Base-by-base conservation (phyloP, 2,113 vertebrate genomes). In the Boulengeromyrus knoepffleri region DNA sequence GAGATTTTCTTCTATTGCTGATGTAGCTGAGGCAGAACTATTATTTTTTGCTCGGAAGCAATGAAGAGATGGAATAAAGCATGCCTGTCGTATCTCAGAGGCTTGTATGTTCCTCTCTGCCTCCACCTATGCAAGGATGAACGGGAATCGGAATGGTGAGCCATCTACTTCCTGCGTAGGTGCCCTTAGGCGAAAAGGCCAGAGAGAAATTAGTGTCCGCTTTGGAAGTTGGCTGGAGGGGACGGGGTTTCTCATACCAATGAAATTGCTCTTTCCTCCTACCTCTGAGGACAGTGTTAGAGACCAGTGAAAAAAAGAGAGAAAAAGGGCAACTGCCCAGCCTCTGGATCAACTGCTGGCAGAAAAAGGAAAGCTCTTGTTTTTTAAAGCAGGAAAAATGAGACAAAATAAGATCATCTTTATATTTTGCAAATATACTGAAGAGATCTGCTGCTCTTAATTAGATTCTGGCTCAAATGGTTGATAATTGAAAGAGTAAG, bases 21-120 rank as follows among this genome's bases (percentile, higher is more conserved):
- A 90, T 93, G 92, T 90, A 93, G 93, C 88, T 80, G 39, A 56
- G 92, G 92, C 92, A 91, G 91, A 91, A 92, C 92, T 92, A 91
- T 93, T 93, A 94, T 94, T 94, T 80, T 93, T 92, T 92, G 91
- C 93, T 93, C 84, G 91, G 91, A 93, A 92, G 92, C 89, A 92
- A 93, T 91, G 94, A 92, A 27, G 42, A 56, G 80, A 83, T 53
- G 31, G 85, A 53, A 27, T 87, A 87, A 87, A 89, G 89, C 56
- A 31, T 50, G 53, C 39, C 74, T 80, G 13, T 31, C 36, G 27
- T 58, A 45, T 53, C 49, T 39, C 74, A 45, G 50, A 85, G 39
- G 84, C 56, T 85, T 50, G 24, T 53, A 89, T 49, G 83, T 58
- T 46, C 8, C 27, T 58, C 45, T 58, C 62, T 56, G 12, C 50